Evolutionary conservation across 2,797 vertebrate species (phyloP).

Genomic region (Babyrousa celebensis): DNA sequence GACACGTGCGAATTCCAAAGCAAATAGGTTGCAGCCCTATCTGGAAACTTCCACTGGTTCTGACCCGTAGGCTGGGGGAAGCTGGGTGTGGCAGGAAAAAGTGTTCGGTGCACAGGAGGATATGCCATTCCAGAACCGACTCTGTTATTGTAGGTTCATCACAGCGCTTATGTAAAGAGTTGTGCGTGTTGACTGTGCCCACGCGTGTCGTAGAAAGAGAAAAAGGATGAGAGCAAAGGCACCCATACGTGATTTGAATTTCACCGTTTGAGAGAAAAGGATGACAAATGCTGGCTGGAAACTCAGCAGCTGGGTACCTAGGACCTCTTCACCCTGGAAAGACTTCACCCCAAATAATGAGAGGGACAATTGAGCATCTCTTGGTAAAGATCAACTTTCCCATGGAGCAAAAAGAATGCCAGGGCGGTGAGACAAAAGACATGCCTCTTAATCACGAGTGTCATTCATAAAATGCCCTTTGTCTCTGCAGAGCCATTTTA

Average conservation of each 20-base stretch:
- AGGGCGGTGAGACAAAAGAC: slow-evolving; percentile 72
- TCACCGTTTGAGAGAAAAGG: not conserved
- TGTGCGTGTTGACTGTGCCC: rapidly evolving
- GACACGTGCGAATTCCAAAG: not conserved
- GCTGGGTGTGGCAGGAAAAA: slow-evolving; percentile 15
- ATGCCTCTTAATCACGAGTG: slow-evolving; percentile 66
- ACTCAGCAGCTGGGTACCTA: not conserved
- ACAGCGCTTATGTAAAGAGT: rapidly evolving
- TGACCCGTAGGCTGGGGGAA: not conserved
- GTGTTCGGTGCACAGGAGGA: not conserved
- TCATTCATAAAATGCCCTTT: slow-evolving; percentile 83
- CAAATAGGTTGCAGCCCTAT: rapidly evolving
- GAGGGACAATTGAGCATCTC: slow-evolving; percentile 49
- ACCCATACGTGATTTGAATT: not conserved
- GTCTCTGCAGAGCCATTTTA: slow-evolving; percentile 63
- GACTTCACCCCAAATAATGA: not conserved
- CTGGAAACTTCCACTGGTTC: slow-evolving; percentile 28
- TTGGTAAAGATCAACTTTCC: slow-evolving; percentile 82
- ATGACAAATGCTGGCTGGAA: slow-evolving; percentile 52
- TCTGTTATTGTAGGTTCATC: not conserved
- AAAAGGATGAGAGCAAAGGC: not conserved
- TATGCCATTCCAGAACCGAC: rapidly evolving
- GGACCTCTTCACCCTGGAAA: not conserved
- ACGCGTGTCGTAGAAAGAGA: not conserved
- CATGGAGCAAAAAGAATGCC: slow-evolving; percentile 77